Evolutionary conservation across 2,888 invertebrate species (phyloP).

Genomic region (Ariolimax columbianus): DNA sequence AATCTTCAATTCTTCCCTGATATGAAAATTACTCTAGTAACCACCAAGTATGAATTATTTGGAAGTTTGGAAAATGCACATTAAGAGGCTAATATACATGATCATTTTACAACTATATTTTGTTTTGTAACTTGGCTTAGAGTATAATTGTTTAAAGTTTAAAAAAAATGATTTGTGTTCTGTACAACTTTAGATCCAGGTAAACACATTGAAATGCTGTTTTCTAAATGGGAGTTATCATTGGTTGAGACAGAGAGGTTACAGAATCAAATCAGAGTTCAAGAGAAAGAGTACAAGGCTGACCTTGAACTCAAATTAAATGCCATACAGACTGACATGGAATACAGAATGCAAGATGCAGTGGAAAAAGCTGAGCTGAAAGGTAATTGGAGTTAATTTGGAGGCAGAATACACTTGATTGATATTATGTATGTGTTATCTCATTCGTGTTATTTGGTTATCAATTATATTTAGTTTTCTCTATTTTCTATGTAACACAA

Average conservation of each 20-base stretch:
- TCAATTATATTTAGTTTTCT: neutral
- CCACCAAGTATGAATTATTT: no score
- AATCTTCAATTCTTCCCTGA: no score
- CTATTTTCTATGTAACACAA: no score
- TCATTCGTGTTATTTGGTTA: neutral
- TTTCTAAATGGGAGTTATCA: constrained; percentile 70
- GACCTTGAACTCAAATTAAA: constrained; percentile 66
- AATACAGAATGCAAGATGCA: constrained; percentile 66
- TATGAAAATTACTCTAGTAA: no score
- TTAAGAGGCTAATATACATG: no score
- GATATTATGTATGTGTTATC: neutral
- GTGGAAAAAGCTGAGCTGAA: constrained; percentile 72
- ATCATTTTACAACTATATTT: no score
- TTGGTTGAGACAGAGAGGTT: constrained; percentile 70
- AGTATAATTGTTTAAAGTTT: no score
- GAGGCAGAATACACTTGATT: no score
- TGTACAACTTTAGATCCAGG: constrained; percentile 63
- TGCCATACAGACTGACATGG: constrained; percentile 62
- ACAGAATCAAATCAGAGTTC: constrained; percentile 62
- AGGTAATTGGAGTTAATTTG: constrained; percentile 59
- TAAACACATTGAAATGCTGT: constrained; percentile 71
- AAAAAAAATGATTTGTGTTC: neutral
- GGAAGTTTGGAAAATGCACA: no score
- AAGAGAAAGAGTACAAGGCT: constrained; percentile 64
- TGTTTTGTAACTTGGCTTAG: no score